Evolutionary conservation across 1,140 invertebrate species (phyloP), one percentile per base, ranked within the genome.

Genomic region (Anastrepha obliqua): DNA sequence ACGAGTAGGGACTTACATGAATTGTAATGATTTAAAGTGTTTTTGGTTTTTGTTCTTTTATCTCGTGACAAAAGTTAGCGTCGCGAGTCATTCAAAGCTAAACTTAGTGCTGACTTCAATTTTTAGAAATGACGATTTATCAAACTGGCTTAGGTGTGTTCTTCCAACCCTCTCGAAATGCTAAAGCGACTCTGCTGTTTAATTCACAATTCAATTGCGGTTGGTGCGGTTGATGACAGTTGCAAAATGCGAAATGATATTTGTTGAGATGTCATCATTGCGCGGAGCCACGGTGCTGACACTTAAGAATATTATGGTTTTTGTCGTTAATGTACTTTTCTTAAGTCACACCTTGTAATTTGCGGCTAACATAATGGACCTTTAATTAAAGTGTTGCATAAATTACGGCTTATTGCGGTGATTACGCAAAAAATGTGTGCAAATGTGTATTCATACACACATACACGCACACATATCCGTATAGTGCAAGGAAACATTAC

Each of bases 61-160:
- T 67, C 11, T 42, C 29, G 44, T 55, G 11, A 13, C 47, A 1
- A 2, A 15, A 17, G 17, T 51, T 47, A n/a, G 3, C 15, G 11
- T 51, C 47, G 74, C 67, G 39, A 74, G 39, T 74, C 67, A 47
- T 74, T 74, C 67, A 55, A 9, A 6, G 20, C 51, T 55, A 51
- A 81, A 81, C 74, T 81, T 81, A 11, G 47, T 11, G 47, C 13
- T 81, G 74, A 81, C 74, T 81, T 81, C 74, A 81, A 55, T 55
- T 81, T 8, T 9, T 81, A 8, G 7, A 55, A 55, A 55, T 29
- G 4, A 81, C 74, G 11, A 58, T 81, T 55, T 55, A n/a, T 81
- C 74, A 81, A 81, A 55, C 17, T 29, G 17, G n/a, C 42, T 81
- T 55, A 29, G 74, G 74, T 9, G 47, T 15, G 47, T 55, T 17